Evolutionary conservation across 2,888 invertebrate species (phyloP), one percentile per base, ranked within the genome.

Genomic region (Neocrepidodera transversa): DNA sequence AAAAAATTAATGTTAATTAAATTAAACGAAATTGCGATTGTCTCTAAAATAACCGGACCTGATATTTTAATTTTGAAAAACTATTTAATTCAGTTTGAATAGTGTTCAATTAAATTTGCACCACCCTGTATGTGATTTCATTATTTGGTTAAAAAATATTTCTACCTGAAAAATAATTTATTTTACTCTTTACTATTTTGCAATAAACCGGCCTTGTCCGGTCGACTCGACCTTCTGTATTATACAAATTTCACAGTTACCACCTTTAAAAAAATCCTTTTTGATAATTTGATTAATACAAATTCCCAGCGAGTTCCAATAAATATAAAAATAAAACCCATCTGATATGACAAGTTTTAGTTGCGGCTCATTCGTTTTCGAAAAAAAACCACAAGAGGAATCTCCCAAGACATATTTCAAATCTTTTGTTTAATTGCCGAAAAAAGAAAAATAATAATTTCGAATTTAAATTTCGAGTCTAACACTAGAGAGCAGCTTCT

Each of bases 401-500:
- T 36, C 42, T 32, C 18, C 36, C 43, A 6, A 26, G 50, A 50
- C 43, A 38, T 26, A 59, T 59, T 54, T 59, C 40, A 54, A 16
- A 54, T 42, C 42, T 30, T 54, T 50, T 59, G 59, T 59, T 54
- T 59, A 53, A 54, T 59, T 54, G 17, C 2, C 5, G 17, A 54
- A 43, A 54, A 58, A 54, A 47, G 42, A n/a, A n/a, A n/a, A n/a
- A n/a, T n/a, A n/a, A n/a, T n/a, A n/a, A 49, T 28, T 35, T 50
- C 23, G 53, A 56, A 58, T 63, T 58, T 48, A 62, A 65, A 65
- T 62, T n/a, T 60, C 58, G 58, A 52, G 55, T 62, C 62, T 56
- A 62, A 62, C 62, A 58, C 60, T 60, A 58, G 58, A 60, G 60
- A 62, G 65, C 62, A 56, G 60, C 53, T 61, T 57, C 59, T 57